Conservation (phyloP, 2,888 invertebrate species). For the Panzeria rudis region DNA sequence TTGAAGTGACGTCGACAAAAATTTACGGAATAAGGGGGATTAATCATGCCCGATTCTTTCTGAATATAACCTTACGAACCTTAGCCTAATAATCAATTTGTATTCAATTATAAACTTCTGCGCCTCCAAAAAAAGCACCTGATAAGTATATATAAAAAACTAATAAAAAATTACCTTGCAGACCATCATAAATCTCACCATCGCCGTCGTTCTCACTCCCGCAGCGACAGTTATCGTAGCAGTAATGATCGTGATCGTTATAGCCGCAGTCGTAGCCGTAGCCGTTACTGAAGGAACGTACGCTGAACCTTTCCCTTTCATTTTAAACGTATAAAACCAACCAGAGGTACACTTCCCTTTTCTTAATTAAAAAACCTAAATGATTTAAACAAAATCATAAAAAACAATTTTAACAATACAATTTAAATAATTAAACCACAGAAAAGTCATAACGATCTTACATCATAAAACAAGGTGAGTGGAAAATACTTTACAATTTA, state of each 20-base stretch:
- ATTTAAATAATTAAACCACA: constrained; percentile 74
- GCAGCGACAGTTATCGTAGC: constrained; percentile 76
- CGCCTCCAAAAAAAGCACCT: background rate
- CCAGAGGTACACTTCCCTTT: constrained; percentile 76
- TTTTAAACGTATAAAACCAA: constrained; percentile 42
- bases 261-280: constrained; percentile 82
- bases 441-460: constrained; percentile 72
- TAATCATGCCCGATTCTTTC: too few relatives aligned
- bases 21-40: too few relatives aligned
- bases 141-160: background rate
- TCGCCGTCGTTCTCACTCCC: constrained; percentile 78
- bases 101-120: too few relatives aligned
- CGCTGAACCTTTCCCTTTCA: constrained; percentile 21
- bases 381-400: constrained; percentile 71
- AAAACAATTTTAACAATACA: constrained; percentile 70
- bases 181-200: constrained; percentile 80
- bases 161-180: constrained; percentile 58
- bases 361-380: constrained; percentile 68
- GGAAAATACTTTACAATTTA: constrained; percentile 47
- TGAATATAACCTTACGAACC: too few relatives aligned
- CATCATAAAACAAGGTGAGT: constrained; percentile 74
- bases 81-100: too few relatives aligned
- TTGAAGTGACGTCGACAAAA: too few relatives aligned
- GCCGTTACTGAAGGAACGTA: constrained; percentile 75
- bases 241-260: constrained; percentile 78